Base-by-base conservation (phyloP, 2,113 vertebrate species). In the Morone saxatilis region DNA sequence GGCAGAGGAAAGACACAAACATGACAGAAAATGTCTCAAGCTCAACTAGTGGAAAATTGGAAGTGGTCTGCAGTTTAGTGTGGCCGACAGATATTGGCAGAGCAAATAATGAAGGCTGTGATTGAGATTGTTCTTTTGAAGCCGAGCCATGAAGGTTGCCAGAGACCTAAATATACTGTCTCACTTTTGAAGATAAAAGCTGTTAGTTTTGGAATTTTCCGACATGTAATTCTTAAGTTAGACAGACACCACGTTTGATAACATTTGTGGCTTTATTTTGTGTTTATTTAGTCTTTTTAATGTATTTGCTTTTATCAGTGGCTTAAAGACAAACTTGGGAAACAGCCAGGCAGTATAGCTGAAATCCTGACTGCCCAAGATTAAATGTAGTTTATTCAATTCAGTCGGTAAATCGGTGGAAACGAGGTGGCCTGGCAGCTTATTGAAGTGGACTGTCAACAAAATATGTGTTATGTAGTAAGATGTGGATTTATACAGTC, bases 61-160 rank as follows among this genome's bases (percentile, higher is more conserved):
- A 81, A 89, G 78, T 67, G 75, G 65, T 83, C 71, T 82, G 51
- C 41, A 67, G 67, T 85, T 90, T 72, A 82, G 20, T 78, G 66
- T 47, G 80, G 76, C 73, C 5, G 78, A 83, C 80, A 76, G 77
- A 85, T 88, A 85, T 87, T 87, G 71, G 84, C 38, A 36, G 67
- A 69, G 80, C 31, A 76, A 78, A 88, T 78, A 85, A 86, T 61
- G 59, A 82, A 66, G 72, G 70, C 78, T 68, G 57, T 83, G 88
- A 91, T 84, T 85, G 83, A 83, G 78, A 89, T 75, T 84, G 68
- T 79, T 80, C 79, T 76, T 85, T 83, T 91, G 70, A 85, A 86
- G 70, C 63, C n/a, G 22, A 71, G 51, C 60, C 45, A 53, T 19
- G 41, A 66, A 62, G 40, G 73, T 80, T 67, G 78, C 70, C 78